Evolutionary conservation across 2,113 vertebrate species (phyloP), one percentile per base, ranked within the genome.

Genomic region (Percina caprodes): DNA sequence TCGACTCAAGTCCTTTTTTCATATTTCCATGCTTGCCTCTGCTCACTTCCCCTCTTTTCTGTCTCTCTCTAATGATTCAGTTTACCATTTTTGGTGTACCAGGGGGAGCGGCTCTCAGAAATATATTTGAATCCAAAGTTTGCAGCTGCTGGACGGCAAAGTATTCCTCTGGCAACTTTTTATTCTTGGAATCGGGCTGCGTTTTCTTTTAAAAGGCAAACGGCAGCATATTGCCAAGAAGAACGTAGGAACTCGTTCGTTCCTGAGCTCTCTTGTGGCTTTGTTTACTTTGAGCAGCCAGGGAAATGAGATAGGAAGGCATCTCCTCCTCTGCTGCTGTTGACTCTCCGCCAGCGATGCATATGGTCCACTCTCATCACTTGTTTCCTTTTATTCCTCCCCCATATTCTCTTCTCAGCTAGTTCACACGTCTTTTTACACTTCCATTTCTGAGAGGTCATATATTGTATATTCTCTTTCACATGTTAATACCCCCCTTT

Each of bases 351-450:
- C 72, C 70, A 33, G 55, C 65, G 67, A 62, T 87, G 33, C 52
- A 62, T 80, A 87, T 59, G 71, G 48, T 77, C 69, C 54, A 18
- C 74, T 71, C 42, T 6, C 61, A 67, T 79, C 85, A 30, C 51
- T 66, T 39, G 60, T 85, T 82, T 73, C 55, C 59, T 70, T 70
- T 81, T 60, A 71, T 63, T 67, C 78, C 88, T 58, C 78, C 86
- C 65, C 48, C 67, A 33, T 60, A 67, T 84, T 75, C 35, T 88
- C 59, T 39, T 45, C 56, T 62, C 66, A 77, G 59, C 67, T 79
- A 49, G 60, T 76, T 82, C 80, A 63, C 58, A 65, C 81, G 69
- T 88, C n/a, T n/a, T n/a, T n/a, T n/a, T n/a, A n/a, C n/a, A n/a
- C n/a, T n/a, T 80, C 39, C 48, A 70, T 74, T 42, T 72, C 39